Evolutionary conservation across 1,140 invertebrate species (phyloP), one percentile per base, ranked within the genome.

Genomic region (Aleiodes sp.): DNA sequence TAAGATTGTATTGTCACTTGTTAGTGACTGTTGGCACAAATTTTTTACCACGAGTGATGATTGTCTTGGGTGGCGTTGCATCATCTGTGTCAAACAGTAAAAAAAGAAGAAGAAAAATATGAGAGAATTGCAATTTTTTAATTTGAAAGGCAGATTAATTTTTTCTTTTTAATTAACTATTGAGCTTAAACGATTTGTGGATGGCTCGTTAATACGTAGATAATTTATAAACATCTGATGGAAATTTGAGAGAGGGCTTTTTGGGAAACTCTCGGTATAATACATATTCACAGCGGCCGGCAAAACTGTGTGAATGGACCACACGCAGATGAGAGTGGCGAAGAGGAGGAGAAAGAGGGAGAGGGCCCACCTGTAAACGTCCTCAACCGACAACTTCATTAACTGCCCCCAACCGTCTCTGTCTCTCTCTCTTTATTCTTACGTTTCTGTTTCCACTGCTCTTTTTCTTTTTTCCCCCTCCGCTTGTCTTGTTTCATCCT

Each of bases 321-420:
- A 85, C 84, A 85, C 84, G 78, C 84, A 84, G 75, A 75, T 79
- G 72, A 73, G 62, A 35, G 10, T 28, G 19, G 9, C 2, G 4
- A 9, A 46, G 57, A 7, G 9, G 19, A 10, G 12, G 31, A 6
- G n/a, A 35, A 28, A 12, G 19, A 4, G 8, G 28, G 10, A 31
- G 62, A 19, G 72, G 60, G 78, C 78, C 78, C 83, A 83, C 82
- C 83, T 83, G 84, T 84, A 83, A 85, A 84, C 82, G 80, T 82
- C 76, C 76, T 82, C 75, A 83, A 82, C 81, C 80, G 82, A 85
- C 84, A 84, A 85, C 84, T 86, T 85, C 80, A 86, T 86, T 85
- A 85, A 84, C 78, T 78, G 76, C 72, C 64, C 31, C 65, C 21
- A 10, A 39, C 46, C 19, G 28, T 43, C 66, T 68, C 67, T 63